Conservation (phyloP, 1,140 invertebrate species). For the Pseudomyrmex cubaensis region DNA sequence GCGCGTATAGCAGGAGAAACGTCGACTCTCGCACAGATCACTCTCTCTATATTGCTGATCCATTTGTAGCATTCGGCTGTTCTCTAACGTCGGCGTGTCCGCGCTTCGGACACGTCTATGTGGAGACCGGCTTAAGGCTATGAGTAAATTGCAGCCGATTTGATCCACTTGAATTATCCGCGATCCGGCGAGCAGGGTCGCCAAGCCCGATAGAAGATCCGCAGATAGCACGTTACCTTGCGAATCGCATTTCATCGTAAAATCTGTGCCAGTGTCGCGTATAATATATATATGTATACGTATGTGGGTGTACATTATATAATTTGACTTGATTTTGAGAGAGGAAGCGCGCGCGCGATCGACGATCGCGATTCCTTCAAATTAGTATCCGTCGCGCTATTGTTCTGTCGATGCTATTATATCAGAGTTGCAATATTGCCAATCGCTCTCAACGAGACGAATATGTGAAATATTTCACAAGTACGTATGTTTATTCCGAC, state of each 20-base stretch:
- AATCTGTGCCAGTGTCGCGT: background rate
- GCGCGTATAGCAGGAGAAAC: constrained; percentile 25
- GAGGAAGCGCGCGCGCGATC: too few species aligned
- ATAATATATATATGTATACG: too few species aligned
- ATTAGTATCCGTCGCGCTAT: background rate
- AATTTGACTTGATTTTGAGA: too few species aligned
- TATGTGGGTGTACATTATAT: too few species aligned
- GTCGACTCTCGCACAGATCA: constrained; percentile 28
- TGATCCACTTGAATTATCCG: constrained; percentile 39
- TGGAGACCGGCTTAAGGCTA: constrained; percentile 46
- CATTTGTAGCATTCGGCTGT: constrained; percentile 55
- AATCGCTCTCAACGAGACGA: background rate
- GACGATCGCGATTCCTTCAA: background rate
- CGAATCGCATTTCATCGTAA: background rate
- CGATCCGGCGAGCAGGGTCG: constrained; percentile 2
- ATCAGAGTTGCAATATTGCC: background rate
- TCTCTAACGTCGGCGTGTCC: constrained; percentile 24
- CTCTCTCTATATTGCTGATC: constrained; percentile 29
- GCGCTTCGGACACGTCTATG: constrained; percentile 32
- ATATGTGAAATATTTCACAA: background rate
- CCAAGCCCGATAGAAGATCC: constrained; percentile 36
- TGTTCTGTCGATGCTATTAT: background rate
- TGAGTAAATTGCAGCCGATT: constrained; percentile 32
- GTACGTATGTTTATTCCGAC: background rate
- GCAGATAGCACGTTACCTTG: background rate